Conservation (phyloP, 1,140 invertebrate genomes). For the Notospermus geniculatus region DNA sequence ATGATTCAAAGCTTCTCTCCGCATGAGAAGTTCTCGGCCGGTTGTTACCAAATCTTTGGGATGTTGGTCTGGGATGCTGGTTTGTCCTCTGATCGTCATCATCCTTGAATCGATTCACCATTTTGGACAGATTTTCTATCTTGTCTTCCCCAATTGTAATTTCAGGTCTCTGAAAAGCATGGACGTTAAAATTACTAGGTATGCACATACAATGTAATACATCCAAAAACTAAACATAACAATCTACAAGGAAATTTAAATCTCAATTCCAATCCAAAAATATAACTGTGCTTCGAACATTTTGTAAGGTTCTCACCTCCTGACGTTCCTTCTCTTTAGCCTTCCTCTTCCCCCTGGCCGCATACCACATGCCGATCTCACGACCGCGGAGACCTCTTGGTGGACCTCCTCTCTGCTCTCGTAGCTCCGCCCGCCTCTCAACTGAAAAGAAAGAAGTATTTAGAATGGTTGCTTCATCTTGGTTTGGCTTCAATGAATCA, state of each 20-base stretch:
- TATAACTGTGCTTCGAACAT: not conserved
- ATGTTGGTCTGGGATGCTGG: too few species aligned
- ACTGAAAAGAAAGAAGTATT: too few species aligned
- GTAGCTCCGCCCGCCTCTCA: slow-evolving; percentile 10
- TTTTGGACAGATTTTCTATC: not conserved
- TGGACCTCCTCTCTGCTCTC: slow-evolving; percentile 11
- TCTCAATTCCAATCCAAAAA: too few species aligned
- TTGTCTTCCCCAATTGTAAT: not conserved
- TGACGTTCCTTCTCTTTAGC: slow-evolving; percentile 25
- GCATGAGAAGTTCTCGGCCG: too few species aligned
- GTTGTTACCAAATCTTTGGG: too few species aligned
- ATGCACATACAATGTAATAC: too few species aligned
- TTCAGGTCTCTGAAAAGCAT: not conserved
- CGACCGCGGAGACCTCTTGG: slow-evolving; percentile 41
- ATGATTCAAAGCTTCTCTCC: too few species aligned
- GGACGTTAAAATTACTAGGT: too few species aligned
- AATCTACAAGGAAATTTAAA: slow-evolving; percentile 2
- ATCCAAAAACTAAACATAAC: not conserved
- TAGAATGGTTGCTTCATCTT: too few species aligned
- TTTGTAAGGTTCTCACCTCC: slow-evolving; percentile 11
- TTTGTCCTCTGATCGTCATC: too few species aligned
- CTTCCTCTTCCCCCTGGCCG: slow-evolving; percentile 23
- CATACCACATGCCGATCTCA: slow-evolving; percentile 51
- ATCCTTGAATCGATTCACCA: not conserved
- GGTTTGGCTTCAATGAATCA: too few species aligned